phyloP scores from a whole-genome alignment of 2,113 vertebrate species.

The Rhinolophus sinicus region DNA sequence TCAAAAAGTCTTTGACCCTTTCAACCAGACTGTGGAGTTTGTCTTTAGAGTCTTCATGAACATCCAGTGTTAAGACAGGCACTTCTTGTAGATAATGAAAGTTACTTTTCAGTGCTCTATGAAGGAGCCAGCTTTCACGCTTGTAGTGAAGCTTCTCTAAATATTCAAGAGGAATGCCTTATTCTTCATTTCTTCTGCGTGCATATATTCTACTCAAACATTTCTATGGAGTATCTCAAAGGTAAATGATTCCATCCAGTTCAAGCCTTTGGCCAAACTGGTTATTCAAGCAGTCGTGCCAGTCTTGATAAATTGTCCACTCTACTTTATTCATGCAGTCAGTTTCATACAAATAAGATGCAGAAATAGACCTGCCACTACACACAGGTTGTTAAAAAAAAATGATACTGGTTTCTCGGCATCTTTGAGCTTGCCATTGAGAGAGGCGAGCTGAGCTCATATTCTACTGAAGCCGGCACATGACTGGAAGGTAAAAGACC shows the following conservation, averaged over 20 bases:
- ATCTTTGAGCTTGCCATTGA: constrained; percentile 86
- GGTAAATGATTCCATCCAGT: constrained; percentile 96
- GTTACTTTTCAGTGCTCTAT: constrained; percentile 89
- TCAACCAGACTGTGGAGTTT: constrained; percentile 90
- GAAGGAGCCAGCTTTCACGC: constrained; percentile 96
- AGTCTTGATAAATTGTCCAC: constrained; percentile 97
- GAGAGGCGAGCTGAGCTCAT: constrained; percentile 89
- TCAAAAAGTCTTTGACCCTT: constrained; percentile 92
- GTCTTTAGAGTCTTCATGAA: constrained; percentile 91
- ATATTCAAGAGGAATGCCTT: constrained; percentile 95
- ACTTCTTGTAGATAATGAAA: constrained; percentile 92
- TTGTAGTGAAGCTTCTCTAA: constrained; percentile 96
- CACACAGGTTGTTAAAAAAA: constrained; percentile 94
- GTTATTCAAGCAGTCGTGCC: constrained; percentile 94
- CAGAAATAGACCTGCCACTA: constrained; percentile 97
- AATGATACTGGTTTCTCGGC: constrained; percentile 90
- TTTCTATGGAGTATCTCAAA: constrained; percentile 93
- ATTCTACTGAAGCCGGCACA: constrained; percentile 95
- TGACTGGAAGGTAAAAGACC: constrained; percentile 96
- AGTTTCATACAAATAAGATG: constrained; percentile 94
- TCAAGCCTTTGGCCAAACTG: constrained; percentile 92
- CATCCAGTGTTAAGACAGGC: constrained; percentile 93
- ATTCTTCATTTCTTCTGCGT: constrained; percentile 94
- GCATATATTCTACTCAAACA: constrained; percentile 92
- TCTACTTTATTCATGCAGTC: constrained; percentile 96